Percentiles rank a stretch among this genome's conserved stretches.
phyloP scores from a whole-genome alignment of 2,113 vertebrate species.

The Mesembrinibis cayennensis region DNA sequence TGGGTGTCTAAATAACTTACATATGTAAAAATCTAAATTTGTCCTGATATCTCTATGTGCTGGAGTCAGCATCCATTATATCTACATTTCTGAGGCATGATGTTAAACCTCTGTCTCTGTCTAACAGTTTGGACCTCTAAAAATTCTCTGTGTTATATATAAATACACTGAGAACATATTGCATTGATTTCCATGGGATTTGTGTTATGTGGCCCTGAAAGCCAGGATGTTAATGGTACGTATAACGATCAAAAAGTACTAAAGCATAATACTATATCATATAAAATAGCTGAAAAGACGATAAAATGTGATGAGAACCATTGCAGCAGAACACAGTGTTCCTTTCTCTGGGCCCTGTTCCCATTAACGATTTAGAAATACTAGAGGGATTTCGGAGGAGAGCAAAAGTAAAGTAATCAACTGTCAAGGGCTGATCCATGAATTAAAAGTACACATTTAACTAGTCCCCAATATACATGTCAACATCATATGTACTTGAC shows the following conservation, averaged over 20 bases:
- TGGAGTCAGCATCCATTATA: background rate
- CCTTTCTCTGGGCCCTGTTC: background rate
- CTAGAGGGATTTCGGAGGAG: background rate
- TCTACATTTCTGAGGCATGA: background rate
- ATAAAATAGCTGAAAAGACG: background rate
- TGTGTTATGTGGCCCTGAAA: background rate
- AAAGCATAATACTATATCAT: background rate
- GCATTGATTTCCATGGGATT: background rate
- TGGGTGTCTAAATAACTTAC: background rate
- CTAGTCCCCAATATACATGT: background rate
- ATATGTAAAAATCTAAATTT: background rate
- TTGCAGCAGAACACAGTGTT: background rate
- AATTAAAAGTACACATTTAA: background rate
- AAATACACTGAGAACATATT: background rate
- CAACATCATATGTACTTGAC: background rate
- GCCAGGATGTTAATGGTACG: background rate
- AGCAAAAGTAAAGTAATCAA: background rate
- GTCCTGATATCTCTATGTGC: background rate
- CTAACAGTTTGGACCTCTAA: background rate
- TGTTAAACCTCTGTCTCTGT: background rate
- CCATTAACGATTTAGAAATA: background rate
- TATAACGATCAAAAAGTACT: background rate
- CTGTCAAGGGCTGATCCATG: background rate
- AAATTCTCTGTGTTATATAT: background rate
- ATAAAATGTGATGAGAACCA: background rate